phyloP scores from a whole-genome alignment of 2,888 invertebrate genomes.

The Monochamus alternatus region DNA sequence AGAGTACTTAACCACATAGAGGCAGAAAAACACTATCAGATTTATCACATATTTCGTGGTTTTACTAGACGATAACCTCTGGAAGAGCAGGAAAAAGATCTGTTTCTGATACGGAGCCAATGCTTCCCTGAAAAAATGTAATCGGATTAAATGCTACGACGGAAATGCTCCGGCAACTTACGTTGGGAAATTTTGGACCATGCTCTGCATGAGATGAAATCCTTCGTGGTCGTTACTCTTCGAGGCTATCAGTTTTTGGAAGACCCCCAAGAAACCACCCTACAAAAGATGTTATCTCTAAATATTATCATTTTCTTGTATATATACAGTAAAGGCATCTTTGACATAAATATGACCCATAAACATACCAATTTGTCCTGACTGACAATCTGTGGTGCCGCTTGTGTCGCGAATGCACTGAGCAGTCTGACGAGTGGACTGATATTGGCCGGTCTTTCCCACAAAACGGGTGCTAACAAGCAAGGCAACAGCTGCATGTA shows the following conservation, averaged over 20 bases:
- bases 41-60: conserved; percentile 96
- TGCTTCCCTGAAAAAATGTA: conserved; percentile 75
- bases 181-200: conserved; percentile 88
- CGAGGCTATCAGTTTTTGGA: conserved; percentile 96
- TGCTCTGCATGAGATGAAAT: conserved; percentile 89
- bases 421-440: conserved; percentile 94
- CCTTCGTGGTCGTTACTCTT: conserved; percentile 97
- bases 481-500: conserved; percentile 94
- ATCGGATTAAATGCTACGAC: neutral
- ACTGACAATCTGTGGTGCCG: conserved; percentile 79
- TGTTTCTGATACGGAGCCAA: conserved; percentile 87
- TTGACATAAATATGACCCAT: neutral
- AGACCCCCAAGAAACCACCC: conserved; percentile 91
- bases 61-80: conserved; percentile 92
- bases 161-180: conserved; percentile 71
- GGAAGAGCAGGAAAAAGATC: conserved; percentile 93
- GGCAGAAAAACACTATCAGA: conserved; percentile 91
- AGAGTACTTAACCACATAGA: conserved; percentile 88
- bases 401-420: conserved; percentile 87
- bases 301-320: no score
- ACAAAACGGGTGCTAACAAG: conserved; percentile 90
- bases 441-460: conserved; percentile 95
- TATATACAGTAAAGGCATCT: no score
- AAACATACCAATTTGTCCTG: conserved; percentile 79
- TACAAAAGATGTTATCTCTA: conserved; percentile 63